Evolutionary conservation across 2,888 invertebrate genomes (phyloP).

Genomic region (Hermaeophaga mercurialis): DNA sequence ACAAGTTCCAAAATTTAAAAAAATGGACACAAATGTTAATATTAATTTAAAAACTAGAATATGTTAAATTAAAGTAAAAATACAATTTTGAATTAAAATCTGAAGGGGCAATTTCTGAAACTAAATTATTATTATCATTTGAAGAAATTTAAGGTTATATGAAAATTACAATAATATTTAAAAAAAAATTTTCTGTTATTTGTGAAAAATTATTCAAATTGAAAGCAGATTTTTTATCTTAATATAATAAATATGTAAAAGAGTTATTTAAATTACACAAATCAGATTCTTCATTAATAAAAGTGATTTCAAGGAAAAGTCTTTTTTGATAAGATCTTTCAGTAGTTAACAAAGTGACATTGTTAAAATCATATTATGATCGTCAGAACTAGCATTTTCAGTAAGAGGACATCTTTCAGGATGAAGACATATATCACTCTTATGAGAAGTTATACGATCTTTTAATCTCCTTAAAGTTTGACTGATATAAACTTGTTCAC

Average conservation of each 20-base stretch:
- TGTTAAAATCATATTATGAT: not conserved
- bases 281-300: not conserved
- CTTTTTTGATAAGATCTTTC: not conserved
- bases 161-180: too few species aligned
- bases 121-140: too few species aligned
- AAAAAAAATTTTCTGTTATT: too few species aligned
- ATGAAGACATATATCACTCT: not conserved
- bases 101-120: too few species aligned
- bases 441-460: not conserved
- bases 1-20: too few species aligned
- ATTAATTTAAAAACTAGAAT: too few species aligned
- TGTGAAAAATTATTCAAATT: not conserved
- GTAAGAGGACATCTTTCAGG: not conserved
- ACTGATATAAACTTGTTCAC: slow-evolving; percentile 3
- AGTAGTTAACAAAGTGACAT: not conserved
- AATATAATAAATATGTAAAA: not conserved
- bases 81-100: too few species aligned
- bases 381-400: not conserved
- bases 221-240: not conserved
- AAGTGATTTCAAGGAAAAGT: not conserved
- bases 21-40: too few species aligned
- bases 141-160: too few species aligned
- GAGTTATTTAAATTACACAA: not conserved
- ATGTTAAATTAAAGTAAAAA: too few species aligned
- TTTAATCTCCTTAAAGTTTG: not conserved